phyloP scores from a whole-genome alignment of 1,140 invertebrate genomes.

The Tetramorium simillimum region DNA sequence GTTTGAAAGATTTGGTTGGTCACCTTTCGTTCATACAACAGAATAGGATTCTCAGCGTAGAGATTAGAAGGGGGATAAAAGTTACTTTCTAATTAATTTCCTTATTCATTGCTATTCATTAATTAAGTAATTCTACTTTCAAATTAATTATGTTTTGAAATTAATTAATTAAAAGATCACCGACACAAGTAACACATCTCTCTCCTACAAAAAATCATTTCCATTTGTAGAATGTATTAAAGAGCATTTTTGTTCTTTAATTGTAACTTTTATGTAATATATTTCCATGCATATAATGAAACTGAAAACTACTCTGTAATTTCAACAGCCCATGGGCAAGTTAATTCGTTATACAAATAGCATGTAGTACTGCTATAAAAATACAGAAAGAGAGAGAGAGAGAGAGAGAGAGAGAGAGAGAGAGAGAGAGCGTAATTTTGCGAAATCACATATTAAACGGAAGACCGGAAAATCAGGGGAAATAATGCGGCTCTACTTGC shows the following conservation, averaged over 20 bases:
- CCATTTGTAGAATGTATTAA: not conserved
- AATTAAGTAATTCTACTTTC: not conserved
- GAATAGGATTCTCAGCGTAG: too few relatives aligned
- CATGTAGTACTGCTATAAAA: not conserved
- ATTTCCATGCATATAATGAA: not conserved
- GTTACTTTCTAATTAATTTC: not conserved
- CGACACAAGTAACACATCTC: not conserved
- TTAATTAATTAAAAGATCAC: slow-evolving; percentile 5
- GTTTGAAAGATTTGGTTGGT: too few relatives aligned
- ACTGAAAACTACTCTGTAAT: slow-evolving; percentile 32
- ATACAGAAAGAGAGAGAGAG: not conserved
- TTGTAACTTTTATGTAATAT: not conserved
- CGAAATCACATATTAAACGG: slow-evolving; percentile 51
- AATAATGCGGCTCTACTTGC: slow-evolving; percentile 25
- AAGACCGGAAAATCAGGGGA: slow-evolving; percentile 50
- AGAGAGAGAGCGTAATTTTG: slow-evolving; percentile 3
- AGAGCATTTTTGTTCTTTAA: slow-evolving; percentile 20
- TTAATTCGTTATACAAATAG: slow-evolving; percentile 49
- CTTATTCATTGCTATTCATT: not conserved
- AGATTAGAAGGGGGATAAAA: not conserved
- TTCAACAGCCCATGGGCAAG: slow-evolving; percentile 27
- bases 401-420: too few relatives aligned
- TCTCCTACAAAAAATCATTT: not conserved
- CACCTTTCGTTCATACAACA: too few relatives aligned
- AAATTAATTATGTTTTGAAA: not conserved